These are phyloP conservation scores for Equus quagga DNA, from an alignment of 2,113 vertebrate species.

Conservation along the genomic window DNA sequence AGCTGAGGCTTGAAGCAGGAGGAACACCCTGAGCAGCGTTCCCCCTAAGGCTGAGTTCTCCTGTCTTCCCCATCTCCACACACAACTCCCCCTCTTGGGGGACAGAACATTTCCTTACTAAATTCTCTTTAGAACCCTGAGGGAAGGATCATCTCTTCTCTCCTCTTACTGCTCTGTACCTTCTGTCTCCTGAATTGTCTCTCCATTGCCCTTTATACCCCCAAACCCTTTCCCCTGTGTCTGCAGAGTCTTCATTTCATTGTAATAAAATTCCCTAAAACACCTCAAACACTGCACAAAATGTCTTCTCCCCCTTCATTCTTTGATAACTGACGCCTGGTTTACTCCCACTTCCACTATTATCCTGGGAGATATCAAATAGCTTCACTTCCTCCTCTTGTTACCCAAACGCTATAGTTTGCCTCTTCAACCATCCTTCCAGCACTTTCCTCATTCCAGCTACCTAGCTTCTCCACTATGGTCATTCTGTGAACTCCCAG, in stretches of 20 bases:
- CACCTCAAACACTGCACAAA: not conserved
- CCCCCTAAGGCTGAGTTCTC: not conserved
- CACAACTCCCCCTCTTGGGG: not conserved
- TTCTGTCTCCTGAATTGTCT: not conserved
- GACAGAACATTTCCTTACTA: not conserved
- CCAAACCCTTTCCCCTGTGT: not conserved
- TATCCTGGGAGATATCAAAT: not conserved
- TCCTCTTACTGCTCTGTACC: not conserved
- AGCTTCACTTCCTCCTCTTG: not conserved
- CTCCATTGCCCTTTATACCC: not conserved
- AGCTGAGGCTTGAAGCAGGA: not conserved
- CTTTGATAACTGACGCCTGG: not conserved
- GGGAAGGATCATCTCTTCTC: not conserved
- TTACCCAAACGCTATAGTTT: too few relatives aligned
- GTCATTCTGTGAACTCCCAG: not conserved
- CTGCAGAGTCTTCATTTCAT: not conserved
- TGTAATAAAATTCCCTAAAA: not conserved
- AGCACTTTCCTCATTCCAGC: not conserved
- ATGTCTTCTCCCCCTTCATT: not conserved
- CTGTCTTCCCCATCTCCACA: not conserved
- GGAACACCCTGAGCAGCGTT: not conserved
- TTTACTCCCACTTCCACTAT: not conserved
- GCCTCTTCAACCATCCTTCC: not conserved
- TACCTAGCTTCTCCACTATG: not conserved
- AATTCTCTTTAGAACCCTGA: not conserved